phyloP scores from a whole-genome alignment of 2,113 vertebrate genomes.

The Vulpes ferrilata region DNA sequence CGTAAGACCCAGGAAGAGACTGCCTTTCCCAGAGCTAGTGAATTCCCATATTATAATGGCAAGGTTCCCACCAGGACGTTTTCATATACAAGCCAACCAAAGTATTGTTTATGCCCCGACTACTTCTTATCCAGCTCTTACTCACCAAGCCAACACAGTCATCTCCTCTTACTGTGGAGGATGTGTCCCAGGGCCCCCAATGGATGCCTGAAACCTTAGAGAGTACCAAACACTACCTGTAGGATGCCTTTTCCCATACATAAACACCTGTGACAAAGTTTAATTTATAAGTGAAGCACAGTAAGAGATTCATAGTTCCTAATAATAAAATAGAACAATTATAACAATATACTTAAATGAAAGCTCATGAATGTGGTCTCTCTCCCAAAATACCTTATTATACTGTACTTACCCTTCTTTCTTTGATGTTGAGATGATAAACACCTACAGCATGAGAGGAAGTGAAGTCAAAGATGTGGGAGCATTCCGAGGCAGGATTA shows the following conservation, averaged over 20 bases:
- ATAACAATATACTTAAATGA: background rate
- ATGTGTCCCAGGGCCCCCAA: background rate
- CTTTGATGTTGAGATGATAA: background rate
- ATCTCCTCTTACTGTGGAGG: background rate
- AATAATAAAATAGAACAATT: background rate
- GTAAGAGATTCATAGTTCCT: background rate
- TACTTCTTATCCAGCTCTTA: background rate
- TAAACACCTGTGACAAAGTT: background rate
- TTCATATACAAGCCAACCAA: background rate
- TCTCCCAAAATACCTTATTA: background rate
- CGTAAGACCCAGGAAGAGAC: background rate
- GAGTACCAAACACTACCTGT: background rate
- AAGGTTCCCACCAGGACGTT: background rate
- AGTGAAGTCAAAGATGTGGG: rapidly evolving
- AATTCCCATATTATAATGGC: too few species aligned
- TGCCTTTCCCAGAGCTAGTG: background rate
- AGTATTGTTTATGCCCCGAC: rapidly evolving
- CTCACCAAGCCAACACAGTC: background rate
- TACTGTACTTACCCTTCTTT: background rate
- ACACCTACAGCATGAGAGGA: background rate
- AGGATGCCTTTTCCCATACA: background rate
- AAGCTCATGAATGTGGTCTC: background rate
- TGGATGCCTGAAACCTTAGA: background rate
- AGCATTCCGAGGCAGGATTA: background rate
- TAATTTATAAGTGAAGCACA: background rate